Base-by-base conservation (phyloP, 2,113 vertebrate species). In the Solea senegalensis region DNA sequence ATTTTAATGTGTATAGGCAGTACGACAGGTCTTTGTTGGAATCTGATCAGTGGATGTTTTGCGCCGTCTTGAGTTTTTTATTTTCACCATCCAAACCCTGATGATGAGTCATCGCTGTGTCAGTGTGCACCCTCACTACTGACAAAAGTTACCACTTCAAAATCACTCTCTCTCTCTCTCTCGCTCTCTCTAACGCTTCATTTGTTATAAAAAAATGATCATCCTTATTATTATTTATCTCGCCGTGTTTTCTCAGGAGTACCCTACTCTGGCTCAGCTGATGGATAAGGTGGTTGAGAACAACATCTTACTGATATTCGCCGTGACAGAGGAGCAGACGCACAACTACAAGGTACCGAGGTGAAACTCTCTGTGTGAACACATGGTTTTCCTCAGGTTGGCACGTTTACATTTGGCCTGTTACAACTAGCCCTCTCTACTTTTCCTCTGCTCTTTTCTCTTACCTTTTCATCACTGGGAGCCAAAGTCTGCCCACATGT, bases 241-340 rank as follows among this genome's bases (percentile, higher is more conserved):
- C 11, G 7, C 34, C 16, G 4, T 58, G 41, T 44, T 49, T 26
- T 10, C 14, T 55, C 82, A 99, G 98, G 98, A 99, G 86, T 99
- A 99, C 85, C 98, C 98, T 44, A 96, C 95, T 50, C 94, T 99
- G 14, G 97, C 97, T 46, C 97, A 98, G 90, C 91, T 99, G 72
- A 96, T 96, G 70, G 97, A 99, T 64, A 99, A 98, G 75, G 88
- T 99, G 27, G 95, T 97, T 48, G 96, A 99, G 82, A 98, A 99
- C 87, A 98, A 98, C 9, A 92, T 99, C 88, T 87, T 99, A 45
- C 72, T 99, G 72, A 96, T 99, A 90, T 99, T 99, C 84, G 98
- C 98, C 44, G 98, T 99, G 74, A 98, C 96, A 0, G 84, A 95
- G 49, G 60, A 92, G 1, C 94, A 96, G 92, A 93, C 93, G 80